Base-by-base conservation (phyloP, 2,113 vertebrate species). In the Cranoglanis bouderius region DNA sequence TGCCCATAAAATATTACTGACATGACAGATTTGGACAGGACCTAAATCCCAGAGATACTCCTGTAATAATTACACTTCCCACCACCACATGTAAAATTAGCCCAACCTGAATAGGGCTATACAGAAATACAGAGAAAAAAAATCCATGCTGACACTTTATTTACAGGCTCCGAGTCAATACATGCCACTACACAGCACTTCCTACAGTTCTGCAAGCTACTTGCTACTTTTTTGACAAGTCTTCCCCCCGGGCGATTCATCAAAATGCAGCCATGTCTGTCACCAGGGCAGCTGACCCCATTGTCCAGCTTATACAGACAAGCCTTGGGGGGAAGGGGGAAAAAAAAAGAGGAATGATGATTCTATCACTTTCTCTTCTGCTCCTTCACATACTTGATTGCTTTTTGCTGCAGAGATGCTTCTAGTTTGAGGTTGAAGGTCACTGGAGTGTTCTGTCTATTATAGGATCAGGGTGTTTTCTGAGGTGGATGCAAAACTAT, bases 191-290 rank as follows among this genome's bases (percentile, higher is more conserved):
- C 38, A 59, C 70, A 61, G 88, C 86, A 89, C 57, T 89, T 90
- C 59, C 89, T 90, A 35, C 70, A 75, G 87, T 51, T 86, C 89
- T 51, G 92, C 86, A 91, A 92, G 90, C 92, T 91, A 91, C 86
- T 90, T 93, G 53, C 78, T 88, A 91, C 91, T 87, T 89, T 87
- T 81, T 87, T 90, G 90, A 90, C 91, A 90, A 92, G 91, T 91
- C 89, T 90, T 82, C 87, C 78, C 87, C 85, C 77, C 26, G 26
- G 90, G 72, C 75, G 26, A 90, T 91, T 89, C 90, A 89, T 90
- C 91, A 90, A 70, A 90, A 72, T 82, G 81, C 32, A 21, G 35
- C 24, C 32, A n/a, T 40, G 86, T 65, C 86, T 70, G 86, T 70
- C 63, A 57, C 63, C 24, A 29, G 61, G 61, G 63, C 63, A 72